Conservation (phyloP, 1,140 invertebrate genomes). For the Episyrphus balteatus region DNA sequence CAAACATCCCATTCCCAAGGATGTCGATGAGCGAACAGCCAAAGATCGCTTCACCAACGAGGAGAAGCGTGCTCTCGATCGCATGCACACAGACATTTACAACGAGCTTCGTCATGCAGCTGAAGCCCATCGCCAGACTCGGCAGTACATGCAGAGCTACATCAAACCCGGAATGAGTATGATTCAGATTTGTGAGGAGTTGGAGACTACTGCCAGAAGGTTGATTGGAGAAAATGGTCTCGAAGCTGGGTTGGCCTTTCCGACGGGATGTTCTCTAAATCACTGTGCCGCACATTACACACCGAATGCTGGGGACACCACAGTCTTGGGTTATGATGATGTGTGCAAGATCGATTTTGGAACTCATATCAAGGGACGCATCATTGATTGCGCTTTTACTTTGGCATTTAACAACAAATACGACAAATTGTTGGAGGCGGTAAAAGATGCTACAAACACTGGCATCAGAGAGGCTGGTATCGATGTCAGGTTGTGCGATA, state of each 20-base stretch:
- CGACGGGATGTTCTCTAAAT: conserved; percentile 97
- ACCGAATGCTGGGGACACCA: conserved; percentile 94
- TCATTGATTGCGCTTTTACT: conserved; percentile 99
- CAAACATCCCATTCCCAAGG: conserved; percentile 53
- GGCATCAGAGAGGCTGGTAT: conserved; percentile 93
- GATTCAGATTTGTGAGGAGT: conserved; percentile 96
- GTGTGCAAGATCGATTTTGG: conserved; percentile 99
- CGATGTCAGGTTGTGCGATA: conserved; percentile 93
- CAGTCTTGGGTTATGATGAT: conserved; percentile 91
- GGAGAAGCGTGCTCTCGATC: conserved; percentile 76
- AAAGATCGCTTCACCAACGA: conserved; percentile 80
- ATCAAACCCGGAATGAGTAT: conserved; percentile 98
- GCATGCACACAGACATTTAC: conserved; percentile 80
- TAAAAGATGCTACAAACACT: conserved; percentile 95
- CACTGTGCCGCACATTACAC: conserved; percentile 99
- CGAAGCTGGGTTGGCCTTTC: conserved; percentile 94
- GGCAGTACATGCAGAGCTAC: conserved; percentile 79
- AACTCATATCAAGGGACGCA: conserved; percentile 96
- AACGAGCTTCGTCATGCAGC: conserved; percentile 91
- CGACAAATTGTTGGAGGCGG: conserved; percentile 89
- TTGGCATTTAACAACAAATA: conserved; percentile 94
- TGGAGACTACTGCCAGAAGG: conserved; percentile 83
- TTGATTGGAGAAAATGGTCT: conserved; percentile 93
- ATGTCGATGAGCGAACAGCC: conserved; percentile 68
- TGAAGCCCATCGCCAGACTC: conserved; percentile 93